Conservation (phyloP, 2,113 vertebrate genomes). For the Ovis canadensis region DNA sequence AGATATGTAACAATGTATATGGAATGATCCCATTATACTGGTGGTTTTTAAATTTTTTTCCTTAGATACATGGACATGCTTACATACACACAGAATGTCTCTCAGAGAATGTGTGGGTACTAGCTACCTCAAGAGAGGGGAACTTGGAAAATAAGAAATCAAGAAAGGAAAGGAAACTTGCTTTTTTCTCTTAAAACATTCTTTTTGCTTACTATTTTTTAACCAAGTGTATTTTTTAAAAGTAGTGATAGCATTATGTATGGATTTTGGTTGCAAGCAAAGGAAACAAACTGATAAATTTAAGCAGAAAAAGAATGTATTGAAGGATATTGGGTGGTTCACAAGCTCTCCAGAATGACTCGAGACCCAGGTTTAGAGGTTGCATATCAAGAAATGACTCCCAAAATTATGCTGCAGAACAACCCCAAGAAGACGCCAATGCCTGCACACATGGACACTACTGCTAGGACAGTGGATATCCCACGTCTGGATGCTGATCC, state of each 20-base stretch:
- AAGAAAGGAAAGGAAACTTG: not conserved
- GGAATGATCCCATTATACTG: not conserved
- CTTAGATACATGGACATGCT: not conserved
- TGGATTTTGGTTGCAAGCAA: not conserved
- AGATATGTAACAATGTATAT: not conserved
- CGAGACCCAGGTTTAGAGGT: not conserved
- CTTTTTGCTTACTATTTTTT: not conserved
- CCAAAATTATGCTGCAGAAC: not conserved
- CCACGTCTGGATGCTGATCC: not conserved
- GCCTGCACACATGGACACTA: not conserved
- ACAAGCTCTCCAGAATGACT: not conserved
- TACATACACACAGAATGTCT: not conserved
- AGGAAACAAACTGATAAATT: not conserved
- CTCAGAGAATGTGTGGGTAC: not conserved
- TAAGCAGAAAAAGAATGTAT: not conserved
- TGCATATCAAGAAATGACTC: not conserved
- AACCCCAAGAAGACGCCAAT: not conserved
- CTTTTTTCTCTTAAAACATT: not conserved
- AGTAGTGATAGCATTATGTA: not conserved
- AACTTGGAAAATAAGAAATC: not conserved
- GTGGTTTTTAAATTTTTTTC: not conserved
- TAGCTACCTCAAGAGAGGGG: not conserved
- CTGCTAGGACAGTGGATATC: not conserved
- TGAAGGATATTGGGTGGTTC: not conserved
- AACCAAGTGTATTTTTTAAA: not conserved